Conservation (phyloP, 2,888 invertebrate species). For the Amphimallon solstitiale region DNA sequence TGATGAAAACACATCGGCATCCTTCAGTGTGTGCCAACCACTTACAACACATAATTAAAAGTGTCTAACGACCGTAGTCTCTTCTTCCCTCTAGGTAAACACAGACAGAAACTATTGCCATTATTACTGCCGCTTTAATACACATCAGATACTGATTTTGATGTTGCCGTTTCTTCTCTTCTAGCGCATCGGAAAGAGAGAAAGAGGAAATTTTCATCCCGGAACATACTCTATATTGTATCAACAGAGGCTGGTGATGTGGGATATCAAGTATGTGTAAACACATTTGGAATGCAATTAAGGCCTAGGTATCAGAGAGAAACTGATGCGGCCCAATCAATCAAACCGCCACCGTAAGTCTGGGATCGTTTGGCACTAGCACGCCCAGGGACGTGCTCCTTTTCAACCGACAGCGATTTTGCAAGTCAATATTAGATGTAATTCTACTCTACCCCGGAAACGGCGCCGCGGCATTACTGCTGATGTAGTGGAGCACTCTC, state of each 20-base stretch:
- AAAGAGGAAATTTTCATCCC: constrained; percentile 42
- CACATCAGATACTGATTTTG: not conserved
- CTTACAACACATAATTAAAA: constrained; percentile 58
- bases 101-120: constrained; percentile 35
- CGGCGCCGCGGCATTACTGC: constrained; percentile 41
- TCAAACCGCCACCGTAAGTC: constrained; percentile 58
- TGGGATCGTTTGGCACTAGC: constrained; percentile 59
- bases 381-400: constrained; percentile 61
- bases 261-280: constrained; percentile 61
- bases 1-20: constrained; percentile 47
- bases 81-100: constrained; percentile 53
- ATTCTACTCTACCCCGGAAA: constrained; percentile 49
- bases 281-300: constrained; percentile 63
- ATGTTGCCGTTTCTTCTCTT: not conserved
- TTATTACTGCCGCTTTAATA: constrained; percentile 1
- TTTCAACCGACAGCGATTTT: constrained; percentile 59
- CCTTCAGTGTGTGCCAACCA: constrained; percentile 53
- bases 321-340: constrained; percentile 57
- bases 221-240: constrained; percentile 38
- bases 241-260: constrained; percentile 50
- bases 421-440: constrained; percentile 62
- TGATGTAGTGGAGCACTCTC: constrained; percentile 38
- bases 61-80: constrained; percentile 53
- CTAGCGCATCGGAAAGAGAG: not conserved
- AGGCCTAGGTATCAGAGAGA: constrained; percentile 60